phyloP scores from a whole-genome alignment of 2,888 invertebrate species.

The Mythimna vitellina region DNA sequence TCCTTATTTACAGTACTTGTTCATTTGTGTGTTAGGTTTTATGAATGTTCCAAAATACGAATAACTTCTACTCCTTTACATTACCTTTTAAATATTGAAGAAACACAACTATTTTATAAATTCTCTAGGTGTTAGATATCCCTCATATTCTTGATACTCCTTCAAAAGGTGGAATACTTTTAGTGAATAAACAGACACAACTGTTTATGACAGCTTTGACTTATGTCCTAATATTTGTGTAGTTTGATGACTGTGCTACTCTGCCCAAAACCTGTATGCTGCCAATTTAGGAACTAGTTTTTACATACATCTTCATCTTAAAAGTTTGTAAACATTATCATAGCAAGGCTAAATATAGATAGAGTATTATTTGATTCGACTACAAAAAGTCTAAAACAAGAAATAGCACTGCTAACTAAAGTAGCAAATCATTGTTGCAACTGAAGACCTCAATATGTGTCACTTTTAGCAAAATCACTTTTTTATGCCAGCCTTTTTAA shows the following conservation, averaged over 20 bases:
- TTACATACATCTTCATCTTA: not conserved
- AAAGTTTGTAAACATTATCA: slow-evolving; percentile 2
- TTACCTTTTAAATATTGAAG: not conserved
- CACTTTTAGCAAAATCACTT: too few species aligned
- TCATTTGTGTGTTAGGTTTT: not conserved
- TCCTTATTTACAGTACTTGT: not conserved
- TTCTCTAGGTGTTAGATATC: not conserved
- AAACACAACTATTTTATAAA: not conserved
- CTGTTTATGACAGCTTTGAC: too few species aligned
- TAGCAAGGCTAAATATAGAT: not conserved
- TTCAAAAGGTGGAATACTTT: too few species aligned
- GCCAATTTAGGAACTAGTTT: slow-evolving; percentile 24
- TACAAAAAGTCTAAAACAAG: too few species aligned
- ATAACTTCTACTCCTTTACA: not conserved
- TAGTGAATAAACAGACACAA: not conserved
- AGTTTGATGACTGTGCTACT: not conserved
- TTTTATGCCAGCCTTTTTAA: too few species aligned
- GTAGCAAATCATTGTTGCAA: too few species aligned
- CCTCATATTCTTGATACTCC: too few species aligned
- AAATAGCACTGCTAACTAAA: too few species aligned
- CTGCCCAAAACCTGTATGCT: slow-evolving; percentile 27
- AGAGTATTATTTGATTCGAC: too few species aligned
- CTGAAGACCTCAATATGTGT: too few species aligned
- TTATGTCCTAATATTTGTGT: not conserved
- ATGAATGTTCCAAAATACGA: not conserved